These are phyloP conservation scores for Emydoidea blandingii DNA, from an alignment of 2,797 vertebrate species.

Conservation along the genomic window DNA sequence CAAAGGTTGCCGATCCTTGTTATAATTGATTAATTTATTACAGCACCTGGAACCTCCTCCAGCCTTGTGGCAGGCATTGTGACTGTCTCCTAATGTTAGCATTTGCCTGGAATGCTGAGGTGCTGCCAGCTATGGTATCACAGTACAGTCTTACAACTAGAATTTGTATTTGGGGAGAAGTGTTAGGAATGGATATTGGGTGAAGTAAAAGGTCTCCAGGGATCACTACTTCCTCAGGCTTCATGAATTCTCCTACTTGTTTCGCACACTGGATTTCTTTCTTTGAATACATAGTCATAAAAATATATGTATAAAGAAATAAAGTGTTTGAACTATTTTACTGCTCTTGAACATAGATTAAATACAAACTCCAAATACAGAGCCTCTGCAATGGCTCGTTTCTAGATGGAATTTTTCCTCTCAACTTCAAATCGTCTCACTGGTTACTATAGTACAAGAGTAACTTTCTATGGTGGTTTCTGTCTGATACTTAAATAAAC, in stretches of 20 bases:
- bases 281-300: neutral
- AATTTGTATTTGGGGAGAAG: neutral
- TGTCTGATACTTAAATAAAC: neutral
- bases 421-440: neutral
- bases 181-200: neutral
- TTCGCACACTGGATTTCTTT: neutral
- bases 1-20: no score
- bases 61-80: rapidly evolving
- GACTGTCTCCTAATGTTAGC: neutral
- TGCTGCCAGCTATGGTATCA: neutral
- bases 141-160: neutral
- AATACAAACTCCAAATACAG: neutral
- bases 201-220: neutral
- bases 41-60: neutral
- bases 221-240: neutral
- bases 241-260: neutral
- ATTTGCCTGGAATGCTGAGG: neutral
- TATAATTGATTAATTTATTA: neutral
- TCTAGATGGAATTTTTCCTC: neutral
- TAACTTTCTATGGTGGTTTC: neutral
- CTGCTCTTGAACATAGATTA: neutral
- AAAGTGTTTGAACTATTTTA: neutral
- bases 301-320: neutral
- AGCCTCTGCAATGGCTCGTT: neutral
- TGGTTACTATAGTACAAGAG: neutral